A percentile compares a stretch with the other conserved stretches of the same genome.
These are phyloP conservation scores for Busseola fusca DNA, from an alignment of 2,888 invertebrate genomes.

Conservation along the genomic window DNA sequence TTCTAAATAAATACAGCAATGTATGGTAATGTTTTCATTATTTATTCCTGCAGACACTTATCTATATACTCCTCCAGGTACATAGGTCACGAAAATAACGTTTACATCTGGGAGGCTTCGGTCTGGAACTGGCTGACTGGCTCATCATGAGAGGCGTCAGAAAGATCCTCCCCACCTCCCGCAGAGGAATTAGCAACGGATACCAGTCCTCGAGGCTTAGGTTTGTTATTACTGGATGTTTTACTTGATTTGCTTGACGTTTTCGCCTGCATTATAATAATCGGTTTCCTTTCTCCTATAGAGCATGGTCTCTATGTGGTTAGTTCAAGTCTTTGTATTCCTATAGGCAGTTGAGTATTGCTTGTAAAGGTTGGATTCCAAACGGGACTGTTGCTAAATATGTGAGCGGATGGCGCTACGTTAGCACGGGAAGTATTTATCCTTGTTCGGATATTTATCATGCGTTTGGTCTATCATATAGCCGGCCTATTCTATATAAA, in stretches of 20 bases:
- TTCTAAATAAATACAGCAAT: slow-evolving; percentile 1
- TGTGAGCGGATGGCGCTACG: slow-evolving; percentile 42
- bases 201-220: slow-evolving; percentile 93
- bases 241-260: not conserved
- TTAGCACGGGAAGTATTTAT: slow-evolving; percentile 42
- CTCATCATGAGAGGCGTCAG: slow-evolving; percentile 94
- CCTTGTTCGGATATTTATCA: slow-evolving; percentile 18
- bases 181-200: slow-evolving; percentile 93
- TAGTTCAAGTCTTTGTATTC: slow-evolving; percentile 10
- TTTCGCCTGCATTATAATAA: no score
- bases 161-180: slow-evolving; percentile 94
- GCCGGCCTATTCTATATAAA: no score
- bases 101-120: slow-evolving; percentile 95
- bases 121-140: slow-evolving; percentile 96
- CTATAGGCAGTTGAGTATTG: slow-evolving; percentile 13
- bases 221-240: slow-evolving; percentile 70
- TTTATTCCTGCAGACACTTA: not conserved
- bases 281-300: no score
- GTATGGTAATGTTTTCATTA: no score
- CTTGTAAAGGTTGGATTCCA: slow-evolving; percentile 47
- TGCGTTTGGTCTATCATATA: not conserved
- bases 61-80: slow-evolving; percentile 73
- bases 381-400: slow-evolving; percentile 52
- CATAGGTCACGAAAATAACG: slow-evolving; percentile 83
- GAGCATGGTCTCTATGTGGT: no score